Evolutionary conservation across 2,888 invertebrate genomes (phyloP), one percentile per base, ranked within the genome.

Genomic region (Leptinotarsa peninsularis): DNA sequence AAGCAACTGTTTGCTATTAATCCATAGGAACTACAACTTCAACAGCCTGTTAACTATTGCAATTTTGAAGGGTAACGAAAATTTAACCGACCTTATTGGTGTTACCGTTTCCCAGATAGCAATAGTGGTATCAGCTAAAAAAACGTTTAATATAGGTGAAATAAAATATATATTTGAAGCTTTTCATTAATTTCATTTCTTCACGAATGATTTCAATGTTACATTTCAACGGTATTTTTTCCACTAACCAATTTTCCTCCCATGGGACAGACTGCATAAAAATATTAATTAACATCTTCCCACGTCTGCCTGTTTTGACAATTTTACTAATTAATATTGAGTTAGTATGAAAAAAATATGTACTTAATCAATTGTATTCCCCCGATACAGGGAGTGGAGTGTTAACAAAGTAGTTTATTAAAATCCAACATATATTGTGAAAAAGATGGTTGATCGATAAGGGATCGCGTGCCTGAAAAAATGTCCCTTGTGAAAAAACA

Each of bases 311-410:
- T 54, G 58, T 58, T 23, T 58, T 58, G 21, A 21, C 58, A 23
- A 58, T 58, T 58, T 21, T 58, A 23, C 54, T 58, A 10, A 58
- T 58, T 58, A 58, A 23, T 58, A 21, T 58, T 58, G 58, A 27
- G 21, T 15, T 72, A 49, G 52, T 43, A 43, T 23, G 54, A 72
- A 66, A 54, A 54, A 66, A 52, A 43, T 66, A 66, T 52, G n/a
- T 71, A 66, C 66, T 18, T 33, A 18, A 13, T 71, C 49, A 54
- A 66, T n/a, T 54, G 33, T 54, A 71, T 68, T 72, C 75, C 75
- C 75, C 27, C 54, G 72, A 67, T n/a, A 50, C 50, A 68, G 67
- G 75, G 75, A 50, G 75, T 72, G 75, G 33, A 63, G 49, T 70
- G 68, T 68, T 43, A 43, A 60, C 54, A 67, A 52, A 67, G 56